Evolutionary conservation across 1,140 invertebrate genomes (phyloP), one percentile per base, ranked within the genome.

Genomic region (Psix sp.): DNA sequence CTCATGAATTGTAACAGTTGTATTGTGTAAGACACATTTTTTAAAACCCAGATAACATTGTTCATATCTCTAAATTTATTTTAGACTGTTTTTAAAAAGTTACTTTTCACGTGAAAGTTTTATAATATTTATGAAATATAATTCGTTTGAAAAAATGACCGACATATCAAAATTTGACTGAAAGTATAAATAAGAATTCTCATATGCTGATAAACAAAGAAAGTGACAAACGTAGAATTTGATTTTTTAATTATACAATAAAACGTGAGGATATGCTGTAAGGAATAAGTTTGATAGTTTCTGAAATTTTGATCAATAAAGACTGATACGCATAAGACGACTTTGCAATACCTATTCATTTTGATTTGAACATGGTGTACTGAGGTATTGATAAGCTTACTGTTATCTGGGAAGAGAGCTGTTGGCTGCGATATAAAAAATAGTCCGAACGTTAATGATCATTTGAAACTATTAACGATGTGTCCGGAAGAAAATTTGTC

Each of bases 301-400:
- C n/a, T 45, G 43, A 59, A 40, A 13, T 66, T 66, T 65, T 18
- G 24, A 73, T 66, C 48, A 36, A 46, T 48, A 43, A 71, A 73
- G 70, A 73, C 70, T 74, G 70, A 74, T 66, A 74, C 52, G 40
- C 40, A 49, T 74, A 74, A 74, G 62, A 67, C n/a, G 29, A 29
- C 45, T 48, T 66, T 56, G 36, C 24, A 62, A 62, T 66, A 40
- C 49, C 48, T 67, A 42, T 54, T 66, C 36, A 60, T 66, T 56
- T 66, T 0, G 60, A 40, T 24, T 1, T 21, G 36, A 39, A 39
- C 9, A 14, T 39, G 26, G 14, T 40, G 11, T 38, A 10, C 18
- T 13, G 26, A 68, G 21, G 31, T 71, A 56, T 56, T 56, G 57
- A 62, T 71, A 74, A 67, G 43, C 43, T 67, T 51, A 46, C 43